Conservation (phyloP, 2,113 vertebrate genomes). For the Odocoileus hemionus region DNA sequence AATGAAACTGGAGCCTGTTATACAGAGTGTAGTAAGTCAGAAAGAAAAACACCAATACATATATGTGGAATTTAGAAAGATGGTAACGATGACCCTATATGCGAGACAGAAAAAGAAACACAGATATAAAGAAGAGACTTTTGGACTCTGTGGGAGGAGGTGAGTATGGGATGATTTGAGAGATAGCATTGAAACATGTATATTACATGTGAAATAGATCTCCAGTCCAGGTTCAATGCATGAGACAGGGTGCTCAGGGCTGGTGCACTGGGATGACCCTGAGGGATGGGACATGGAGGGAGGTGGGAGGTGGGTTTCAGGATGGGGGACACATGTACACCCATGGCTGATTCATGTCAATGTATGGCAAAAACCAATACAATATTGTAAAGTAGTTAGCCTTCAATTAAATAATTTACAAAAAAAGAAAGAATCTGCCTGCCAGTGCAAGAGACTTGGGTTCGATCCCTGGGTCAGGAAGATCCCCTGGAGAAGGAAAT, state of each 20-base stretch:
- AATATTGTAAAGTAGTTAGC: neutral
- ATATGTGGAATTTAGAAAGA: neutral
- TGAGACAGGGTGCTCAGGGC: neutral
- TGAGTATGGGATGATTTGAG: neutral
- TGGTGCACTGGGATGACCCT: neutral
- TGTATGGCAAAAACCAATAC: neutral
- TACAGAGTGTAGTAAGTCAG: neutral
- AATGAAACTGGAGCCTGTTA: neutral
- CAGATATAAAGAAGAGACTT: neutral
- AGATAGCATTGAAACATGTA: neutral
- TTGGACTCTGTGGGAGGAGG: neutral
- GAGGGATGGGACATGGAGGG: neutral
- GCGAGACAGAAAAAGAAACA: neutral
- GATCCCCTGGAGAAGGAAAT: neutral
- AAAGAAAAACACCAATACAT: neutral
- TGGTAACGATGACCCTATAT: neutral
- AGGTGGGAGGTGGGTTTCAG: neutral
- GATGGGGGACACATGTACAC: neutral
- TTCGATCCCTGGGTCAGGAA: neutral
- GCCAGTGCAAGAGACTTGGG: neutral
- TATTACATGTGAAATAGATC: neutral
- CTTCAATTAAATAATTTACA: neutral
- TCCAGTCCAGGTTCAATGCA: rapidly evolving
- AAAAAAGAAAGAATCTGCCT: neutral
- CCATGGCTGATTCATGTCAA: neutral